Evolutionary conservation across 2,888 invertebrate genomes (phyloP), one percentile per base, ranked within the genome.

Genomic region (Parnassius orleans): DNA sequence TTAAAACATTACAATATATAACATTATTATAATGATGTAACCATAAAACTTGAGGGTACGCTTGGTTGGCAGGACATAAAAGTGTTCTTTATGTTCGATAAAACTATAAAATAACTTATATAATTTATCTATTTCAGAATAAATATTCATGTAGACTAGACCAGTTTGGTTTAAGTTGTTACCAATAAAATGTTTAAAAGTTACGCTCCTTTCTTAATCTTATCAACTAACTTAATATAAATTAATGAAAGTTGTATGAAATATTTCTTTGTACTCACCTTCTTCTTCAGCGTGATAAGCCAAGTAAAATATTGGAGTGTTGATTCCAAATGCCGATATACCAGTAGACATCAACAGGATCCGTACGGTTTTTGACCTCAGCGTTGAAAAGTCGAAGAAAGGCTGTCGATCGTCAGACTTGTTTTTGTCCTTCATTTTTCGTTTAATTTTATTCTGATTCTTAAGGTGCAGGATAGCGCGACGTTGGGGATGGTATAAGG

Each of bases 391-490:
- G 83, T 98, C 97, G 78, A 97, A 95, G 87, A 97, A 97, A 0
- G 97, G 96, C 50, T 95, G 95, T 67, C 95, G 93, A 73, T 96
- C 96, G 72, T 96, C 96, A 48, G 90, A 79, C 73, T 95, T 95
- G 77, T 94, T 95, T 76, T 95, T 95, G 78, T 96, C 95, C 81
- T 96, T 95, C 91, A 96, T 95, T 84, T 96, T 96, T 67, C 95
- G 92, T 80, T 96, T 96, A 75, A 92, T 92, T 72, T 92, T 92
- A 72, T 83, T 92, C 82, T 97, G 97, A 85, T 96, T 97, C 86
- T 97, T 97, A 75, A 97, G 93, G 83, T 97, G 97, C 51, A 97
- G 92, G 73, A 97, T 97, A 64, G 97, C 97, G 65, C 97, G 92
- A 63, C 97, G 86, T 80, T 97, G 96, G 0, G 97, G 97, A 81